phyloP scores from a whole-genome alignment of 2,113 vertebrate species.

The Tympanuchus pallidicinctus region DNA sequence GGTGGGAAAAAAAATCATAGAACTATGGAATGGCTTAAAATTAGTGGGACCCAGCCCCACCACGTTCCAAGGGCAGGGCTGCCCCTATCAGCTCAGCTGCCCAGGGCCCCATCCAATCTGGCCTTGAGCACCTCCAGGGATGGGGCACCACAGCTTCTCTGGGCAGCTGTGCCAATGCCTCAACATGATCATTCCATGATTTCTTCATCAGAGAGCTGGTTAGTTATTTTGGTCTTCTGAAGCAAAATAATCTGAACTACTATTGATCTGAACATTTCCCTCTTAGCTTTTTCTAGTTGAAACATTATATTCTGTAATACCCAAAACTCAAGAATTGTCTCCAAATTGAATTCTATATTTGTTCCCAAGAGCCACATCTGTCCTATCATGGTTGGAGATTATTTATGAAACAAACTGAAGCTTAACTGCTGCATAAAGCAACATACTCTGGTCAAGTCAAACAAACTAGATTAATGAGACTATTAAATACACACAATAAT shows the following conservation, averaged over 20 bases:
- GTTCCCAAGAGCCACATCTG: neutral
- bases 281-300: neutral
- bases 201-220: neutral
- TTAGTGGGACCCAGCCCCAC: too few species aligned
- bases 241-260: neutral
- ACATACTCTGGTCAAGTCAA: neutral
- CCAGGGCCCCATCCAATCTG: too few species aligned
- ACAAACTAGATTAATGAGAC: slow-evolving; percentile 30
- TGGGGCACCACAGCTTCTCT: too few species aligned
- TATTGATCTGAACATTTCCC: neutral
- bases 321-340: neutral
- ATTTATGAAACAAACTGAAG: neutral
- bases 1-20: neutral
- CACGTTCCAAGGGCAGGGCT: too few species aligned
- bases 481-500: slow-evolving; percentile 16
- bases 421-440: neutral
- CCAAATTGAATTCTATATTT: neutral
- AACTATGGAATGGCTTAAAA: too few species aligned
- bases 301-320: neutral
- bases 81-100: too few species aligned
- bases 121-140: too few species aligned
- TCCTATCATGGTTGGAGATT: neutral
- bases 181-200: neutral
- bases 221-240: neutral
- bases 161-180: too few species aligned